Evolutionary conservation across 2,113 vertebrate species (phyloP).

Genomic region (Neomonachus schauinslandi): DNA sequence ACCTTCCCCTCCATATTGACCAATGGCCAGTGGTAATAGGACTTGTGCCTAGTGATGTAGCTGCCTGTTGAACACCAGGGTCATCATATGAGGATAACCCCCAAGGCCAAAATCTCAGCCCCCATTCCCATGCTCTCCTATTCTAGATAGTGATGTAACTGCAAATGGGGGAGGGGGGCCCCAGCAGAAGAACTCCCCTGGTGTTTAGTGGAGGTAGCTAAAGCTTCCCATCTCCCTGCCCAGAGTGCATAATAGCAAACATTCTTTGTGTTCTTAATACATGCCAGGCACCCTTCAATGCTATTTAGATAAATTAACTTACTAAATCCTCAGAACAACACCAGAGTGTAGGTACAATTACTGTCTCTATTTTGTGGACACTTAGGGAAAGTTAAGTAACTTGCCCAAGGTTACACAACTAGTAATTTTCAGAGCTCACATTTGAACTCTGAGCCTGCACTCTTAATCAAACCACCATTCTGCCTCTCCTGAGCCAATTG

Average conservation of each 20-base stretch:
- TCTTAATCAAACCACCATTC: not conserved
- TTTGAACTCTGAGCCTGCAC: not conserved
- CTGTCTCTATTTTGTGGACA: not conserved
- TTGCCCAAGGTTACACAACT: not conserved
- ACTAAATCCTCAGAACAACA: not conserved
- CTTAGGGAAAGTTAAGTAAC: not conserved
- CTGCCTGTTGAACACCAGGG: not conserved
- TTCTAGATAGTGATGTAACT: not conserved
- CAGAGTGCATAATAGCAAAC: not conserved
- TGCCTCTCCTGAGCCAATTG: not conserved
- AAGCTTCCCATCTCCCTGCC: not conserved
- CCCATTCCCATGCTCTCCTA: not conserved
- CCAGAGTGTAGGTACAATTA: not conserved
- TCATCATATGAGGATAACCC: not conserved
- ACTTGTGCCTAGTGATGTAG: not conserved
- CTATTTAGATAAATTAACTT: not conserved
- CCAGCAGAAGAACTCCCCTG: not conserved
- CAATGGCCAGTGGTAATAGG: not conserved
- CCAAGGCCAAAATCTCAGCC: not conserved
- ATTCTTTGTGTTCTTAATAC: not conserved
- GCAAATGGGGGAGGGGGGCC: accelerated
- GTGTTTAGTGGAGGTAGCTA: not conserved
- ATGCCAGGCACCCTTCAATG: not conserved
- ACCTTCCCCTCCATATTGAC: not conserved
- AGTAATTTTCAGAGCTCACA: not conserved